phyloP scores from a whole-genome alignment of 1,140 invertebrate species.

The Neomicropteryx cornuta region DNA sequence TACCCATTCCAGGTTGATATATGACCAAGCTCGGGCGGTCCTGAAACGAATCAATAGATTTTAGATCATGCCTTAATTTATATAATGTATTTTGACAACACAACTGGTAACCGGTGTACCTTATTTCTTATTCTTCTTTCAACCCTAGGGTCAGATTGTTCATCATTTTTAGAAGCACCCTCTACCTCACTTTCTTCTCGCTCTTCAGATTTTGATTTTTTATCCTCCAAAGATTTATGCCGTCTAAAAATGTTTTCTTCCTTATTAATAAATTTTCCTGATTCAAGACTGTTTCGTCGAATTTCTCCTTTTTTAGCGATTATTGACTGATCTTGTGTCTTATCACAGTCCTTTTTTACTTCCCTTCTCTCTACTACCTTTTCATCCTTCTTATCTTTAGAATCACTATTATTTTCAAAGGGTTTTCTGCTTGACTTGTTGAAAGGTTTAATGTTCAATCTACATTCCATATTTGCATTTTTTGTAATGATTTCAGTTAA shows the following conservation, averaged over 20 bases:
- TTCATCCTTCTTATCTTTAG: no score
- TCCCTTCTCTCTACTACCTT: constrained; percentile 18
- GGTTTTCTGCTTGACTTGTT: no score
- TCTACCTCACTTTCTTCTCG: constrained; percentile 42
- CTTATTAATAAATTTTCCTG: constrained; percentile 29
- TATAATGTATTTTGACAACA: no score
- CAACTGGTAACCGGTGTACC: no score
- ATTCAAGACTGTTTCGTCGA: constrained; percentile 45
- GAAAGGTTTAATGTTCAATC: no score
- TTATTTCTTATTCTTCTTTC: constrained; percentile 57
- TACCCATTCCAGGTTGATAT: constrained; percentile 63
- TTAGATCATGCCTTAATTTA: no score
- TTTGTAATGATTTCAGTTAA: no score
- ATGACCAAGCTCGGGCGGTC: constrained; percentile 61
- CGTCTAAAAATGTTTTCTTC: constrained; percentile 37
- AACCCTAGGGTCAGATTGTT: constrained; percentile 42
- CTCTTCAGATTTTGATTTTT: constrained; percentile 30
- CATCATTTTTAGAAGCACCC: constrained; percentile 37
- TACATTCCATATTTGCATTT: no score
- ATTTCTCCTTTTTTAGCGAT: constrained; percentile 24
- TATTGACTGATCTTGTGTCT: not conserved
- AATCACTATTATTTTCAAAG: no score
- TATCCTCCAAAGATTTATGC: constrained; percentile 48
- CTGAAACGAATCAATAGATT: constrained; percentile 28
- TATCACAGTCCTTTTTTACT: constrained; percentile 9